Percentiles rank a stretch among this genome's conserved stretches.
phyloP scores from a whole-genome alignment of 30 jellyfish, hydroid and myxozoan species.

The Mastigias papua region DNA sequence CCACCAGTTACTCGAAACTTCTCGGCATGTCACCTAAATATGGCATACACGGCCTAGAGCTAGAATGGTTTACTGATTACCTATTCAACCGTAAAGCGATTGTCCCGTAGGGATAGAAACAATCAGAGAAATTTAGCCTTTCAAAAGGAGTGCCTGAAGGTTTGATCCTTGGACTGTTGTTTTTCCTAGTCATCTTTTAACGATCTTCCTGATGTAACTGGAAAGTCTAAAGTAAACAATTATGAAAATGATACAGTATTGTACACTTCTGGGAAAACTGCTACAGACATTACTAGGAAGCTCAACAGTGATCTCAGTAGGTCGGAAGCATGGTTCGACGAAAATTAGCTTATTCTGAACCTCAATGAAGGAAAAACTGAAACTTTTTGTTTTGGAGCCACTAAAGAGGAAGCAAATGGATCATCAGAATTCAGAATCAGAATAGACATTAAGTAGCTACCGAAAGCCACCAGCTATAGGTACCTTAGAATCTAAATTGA shows the following conservation, averaged over 20 bases:
- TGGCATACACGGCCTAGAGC: slow-evolving; percentile 25
- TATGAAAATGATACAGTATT: slow-evolving; percentile 58
- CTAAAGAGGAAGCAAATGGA: slow-evolving; percentile 56
- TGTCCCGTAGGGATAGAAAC: slow-evolving; percentile 21
- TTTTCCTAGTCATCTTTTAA: slow-evolving; percentile 58
- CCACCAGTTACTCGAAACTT: neutral
- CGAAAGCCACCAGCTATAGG: neutral
- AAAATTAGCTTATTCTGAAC: slow-evolving; percentile 54
- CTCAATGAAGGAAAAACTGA: slow-evolving; percentile 72
- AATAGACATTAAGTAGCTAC: slow-evolving; percentile 15
- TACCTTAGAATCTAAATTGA: no score
- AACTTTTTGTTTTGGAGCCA: slow-evolving; percentile 71
- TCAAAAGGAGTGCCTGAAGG: slow-evolving; percentile 66
- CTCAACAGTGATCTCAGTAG: slow-evolving; percentile 65
- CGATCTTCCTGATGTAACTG: slow-evolving; percentile 37
- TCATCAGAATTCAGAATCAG: slow-evolving; percentile 39
- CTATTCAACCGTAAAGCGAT: no score
- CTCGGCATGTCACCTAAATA: slow-evolving; percentile 22
- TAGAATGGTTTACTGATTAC: no score
- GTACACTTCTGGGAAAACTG: slow-evolving; percentile 64
- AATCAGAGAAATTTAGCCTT: slow-evolving; percentile 53
- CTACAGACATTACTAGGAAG: slow-evolving; percentile 43
- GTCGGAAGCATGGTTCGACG: slow-evolving; percentile 56
- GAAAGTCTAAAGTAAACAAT: slow-evolving; percentile 43
- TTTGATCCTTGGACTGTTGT: slow-evolving; percentile 72